These are phyloP conservation scores for Aricia artaxerxes DNA, from an alignment of 2,888 invertebrate genomes.

Conservation along the genomic window DNA sequence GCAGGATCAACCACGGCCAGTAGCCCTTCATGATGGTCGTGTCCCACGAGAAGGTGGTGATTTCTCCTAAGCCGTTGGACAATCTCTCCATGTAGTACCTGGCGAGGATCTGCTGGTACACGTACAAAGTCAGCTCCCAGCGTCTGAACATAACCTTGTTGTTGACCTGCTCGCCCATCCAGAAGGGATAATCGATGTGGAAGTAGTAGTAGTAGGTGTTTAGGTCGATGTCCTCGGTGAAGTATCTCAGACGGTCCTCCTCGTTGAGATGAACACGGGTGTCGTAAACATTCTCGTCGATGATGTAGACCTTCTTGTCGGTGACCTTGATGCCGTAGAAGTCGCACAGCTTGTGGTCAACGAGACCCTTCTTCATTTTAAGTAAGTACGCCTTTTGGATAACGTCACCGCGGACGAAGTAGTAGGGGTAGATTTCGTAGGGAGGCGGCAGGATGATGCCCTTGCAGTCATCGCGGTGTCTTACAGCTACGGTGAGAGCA, in stretches of 20 bases:
- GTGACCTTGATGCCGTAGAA: conserved; percentile 75
- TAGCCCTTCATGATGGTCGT: conserved; percentile 73
- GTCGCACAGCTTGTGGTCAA: conserved; percentile 73
- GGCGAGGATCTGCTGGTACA: conserved; percentile 84
- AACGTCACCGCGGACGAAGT: conserved; percentile 84
- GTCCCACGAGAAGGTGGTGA: conserved; percentile 70
- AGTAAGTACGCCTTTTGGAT: conserved; percentile 78
- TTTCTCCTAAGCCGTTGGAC: conserved; percentile 70
- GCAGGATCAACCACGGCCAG: conserved; percentile 78
- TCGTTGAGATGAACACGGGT: conserved; percentile 73
- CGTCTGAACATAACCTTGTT: conserved; percentile 63
- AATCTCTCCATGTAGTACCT: conserved; percentile 79
- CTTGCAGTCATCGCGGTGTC: conserved; percentile 75
- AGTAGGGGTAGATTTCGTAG: conserved; percentile 83
- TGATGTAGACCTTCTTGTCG: conserved; percentile 77
- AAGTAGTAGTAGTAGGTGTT: conserved; percentile 83
- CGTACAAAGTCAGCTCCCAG: conserved; percentile 80
- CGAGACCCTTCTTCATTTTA: conserved; percentile 72
- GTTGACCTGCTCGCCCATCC: conserved; percentile 75
- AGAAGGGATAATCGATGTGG: conserved; percentile 83
- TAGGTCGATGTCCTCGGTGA: conserved; percentile 83
- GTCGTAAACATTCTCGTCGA: conserved; percentile 84
- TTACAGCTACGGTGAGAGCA: conserved; percentile 74
- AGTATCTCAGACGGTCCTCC: conserved; percentile 82
- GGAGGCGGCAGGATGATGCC: conserved; percentile 78